Base-by-base conservation (phyloP, 2,888 invertebrate species). In the Cephus nigrinus region DNA sequence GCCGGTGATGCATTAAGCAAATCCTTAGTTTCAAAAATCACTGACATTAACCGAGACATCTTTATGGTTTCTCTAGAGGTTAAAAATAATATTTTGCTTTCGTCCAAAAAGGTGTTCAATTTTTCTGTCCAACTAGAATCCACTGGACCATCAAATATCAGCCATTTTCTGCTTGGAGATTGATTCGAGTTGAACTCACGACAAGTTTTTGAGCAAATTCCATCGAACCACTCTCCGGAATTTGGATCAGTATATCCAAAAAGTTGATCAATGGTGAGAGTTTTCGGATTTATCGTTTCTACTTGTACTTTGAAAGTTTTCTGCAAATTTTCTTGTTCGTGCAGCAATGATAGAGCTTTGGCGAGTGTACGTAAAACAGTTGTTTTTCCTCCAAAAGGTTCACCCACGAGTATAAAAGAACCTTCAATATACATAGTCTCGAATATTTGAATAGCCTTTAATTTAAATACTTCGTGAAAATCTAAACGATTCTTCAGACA, bases 91-190 rank as follows among this genome's bases (percentile, higher is more conserved):
- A 93, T 93, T 86, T 93, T 93, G 85, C 93, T 93, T 82, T 93
- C 93, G 86, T 94, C 94, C 55, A 94, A 86, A 34, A 93, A 92
- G 4, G 94, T 93, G 86, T 93, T 93, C 91, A 94, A 92, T 86
- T 93, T 93, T 86, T 95, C 94, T 79, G 93, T 92, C 94, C 94
- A 94, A 23, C 92, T 91, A 31, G 93, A 92, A 84, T 93, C 93
- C 32, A 94, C 92, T 3, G 94, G 93, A 1, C 95, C 94, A 85
- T 95, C 94, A 86, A 95, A 93, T 77, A 95, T 90, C 11, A 95
- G 90, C 94, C 94, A 95, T 75, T 93, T 93, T 75, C 93, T 89
- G 83, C 92, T 92, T 3, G 90, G 89, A 0, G 91, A 90, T 76
- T 91, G 91, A 0, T 92, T 90, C 23, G 90, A 91, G 1, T 92